phyloP scores from a whole-genome alignment of 2,113 vertebrate genomes.

The Columbina picui region DNA sequence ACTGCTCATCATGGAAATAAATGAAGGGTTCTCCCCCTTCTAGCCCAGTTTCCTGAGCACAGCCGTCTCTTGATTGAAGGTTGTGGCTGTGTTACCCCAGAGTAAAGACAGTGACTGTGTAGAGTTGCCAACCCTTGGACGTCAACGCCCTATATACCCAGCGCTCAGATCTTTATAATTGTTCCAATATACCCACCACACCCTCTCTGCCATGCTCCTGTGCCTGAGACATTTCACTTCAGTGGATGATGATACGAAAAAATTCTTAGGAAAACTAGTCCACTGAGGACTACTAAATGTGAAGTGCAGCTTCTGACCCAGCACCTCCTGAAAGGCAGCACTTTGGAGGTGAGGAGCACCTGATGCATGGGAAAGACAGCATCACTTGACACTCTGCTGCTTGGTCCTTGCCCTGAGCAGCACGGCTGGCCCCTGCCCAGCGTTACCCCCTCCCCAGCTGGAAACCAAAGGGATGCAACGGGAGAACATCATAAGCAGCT shows the following conservation, averaged over 20 bases:
- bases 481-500: background rate
- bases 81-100: background rate
- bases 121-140: background rate
- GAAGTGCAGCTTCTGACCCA: background rate
- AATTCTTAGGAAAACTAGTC: background rate
- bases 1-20: background rate
- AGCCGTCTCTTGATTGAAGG: background rate
- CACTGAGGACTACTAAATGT: background rate
- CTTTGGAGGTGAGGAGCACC: background rate
- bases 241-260: background rate
- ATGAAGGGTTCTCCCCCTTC: background rate
- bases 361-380: rapidly evolving
- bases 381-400: background rate
- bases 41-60: background rate
- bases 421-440: background rate
- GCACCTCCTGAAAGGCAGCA: background rate
- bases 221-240: background rate
- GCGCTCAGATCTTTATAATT: background rate
- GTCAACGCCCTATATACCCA: background rate
- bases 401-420: background rate
- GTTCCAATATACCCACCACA: background rate
- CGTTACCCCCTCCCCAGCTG: background rate
- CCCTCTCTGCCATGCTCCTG: background rate
- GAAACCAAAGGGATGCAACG: rapidly evolving
- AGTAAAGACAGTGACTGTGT: background rate